Base-by-base conservation (phyloP, 2,113 vertebrate genomes). In the Pagrus major region DNA sequence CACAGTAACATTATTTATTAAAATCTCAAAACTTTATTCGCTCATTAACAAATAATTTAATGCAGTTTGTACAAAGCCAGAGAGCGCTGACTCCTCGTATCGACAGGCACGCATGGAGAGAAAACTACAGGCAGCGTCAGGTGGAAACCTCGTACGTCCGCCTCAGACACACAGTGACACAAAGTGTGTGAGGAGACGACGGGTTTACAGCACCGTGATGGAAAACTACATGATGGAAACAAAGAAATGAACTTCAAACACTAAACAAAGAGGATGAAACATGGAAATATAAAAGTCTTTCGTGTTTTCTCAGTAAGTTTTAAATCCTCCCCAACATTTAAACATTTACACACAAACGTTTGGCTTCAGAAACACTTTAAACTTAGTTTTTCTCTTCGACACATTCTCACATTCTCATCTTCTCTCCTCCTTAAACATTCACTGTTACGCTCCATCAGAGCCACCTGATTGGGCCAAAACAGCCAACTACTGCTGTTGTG, bases 31-130 rank as follows among this genome's bases (percentile, higher is more conserved):
- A 76, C 69, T 93, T 91, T 88, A 89, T 89, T 78, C 59, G 70
- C 60, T 86, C 75, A 73, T 33, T 66, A 89, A 88, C 68, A 92
- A 94, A 94, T 94, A 94, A 95, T 77, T 95, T 94, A 94, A 92
- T 72, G 87, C 89, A 88, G 59, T 94, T 91, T 94, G 81, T 94
- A 95, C 91, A 95, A 94, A 94, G 89, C 88, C 76, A 64, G 69
- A 84, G 68, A 83, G 9, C 23, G 12, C 14, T 23, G 46, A 78
- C 21, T 58, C 18, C 3, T 70, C 15, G 51, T 59, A 42, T 41
- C 7, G 41, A 15, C 41, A 42, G 41, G 41, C 37, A 39, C 37
- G 37, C 37, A 39, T 42, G 41, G n/a, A 69, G 14, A 63, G 42
- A 69, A 25, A 59, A 55, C 33, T 56, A 35, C n/a, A 77, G 59